phyloP scores from a whole-genome alignment of 2,113 vertebrate species.

The Sminthopsis crassicaudata region DNA sequence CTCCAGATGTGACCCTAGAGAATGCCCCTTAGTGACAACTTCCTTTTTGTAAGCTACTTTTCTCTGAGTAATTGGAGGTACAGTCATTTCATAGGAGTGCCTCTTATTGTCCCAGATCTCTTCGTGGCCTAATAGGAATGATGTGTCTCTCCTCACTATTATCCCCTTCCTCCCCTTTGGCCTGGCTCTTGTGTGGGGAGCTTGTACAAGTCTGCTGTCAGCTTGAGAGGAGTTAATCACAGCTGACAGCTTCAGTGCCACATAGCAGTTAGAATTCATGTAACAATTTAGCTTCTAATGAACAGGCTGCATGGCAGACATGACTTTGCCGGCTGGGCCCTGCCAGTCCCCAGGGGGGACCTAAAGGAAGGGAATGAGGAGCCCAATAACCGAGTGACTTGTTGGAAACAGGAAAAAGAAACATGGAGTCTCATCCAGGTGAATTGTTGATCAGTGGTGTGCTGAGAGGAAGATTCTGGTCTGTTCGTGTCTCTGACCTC shows the following conservation, averaged over 20 bases:
- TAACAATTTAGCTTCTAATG: constrained; percentile 93
- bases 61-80: not conserved
- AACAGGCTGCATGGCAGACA: constrained; percentile 84
- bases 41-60: not conserved
- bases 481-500: not conserved
- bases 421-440: not conserved
- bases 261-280: constrained; percentile 91
- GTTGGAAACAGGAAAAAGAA: not conserved
- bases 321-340: too few relatives aligned
- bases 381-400: not conserved
- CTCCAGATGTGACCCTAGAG: not conserved
- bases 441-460: not conserved
- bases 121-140: not conserved
- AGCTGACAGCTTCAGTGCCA: constrained; percentile 93
- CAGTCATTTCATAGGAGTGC: not conserved
- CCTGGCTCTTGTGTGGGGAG: constrained; percentile 43
- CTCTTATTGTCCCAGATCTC: not conserved
- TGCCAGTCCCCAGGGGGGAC: not conserved
- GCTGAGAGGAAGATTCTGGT: not conserved
- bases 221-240: constrained; percentile 91
- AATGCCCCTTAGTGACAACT: not conserved
- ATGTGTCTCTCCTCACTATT: not conserved
- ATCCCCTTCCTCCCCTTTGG: not conserved
- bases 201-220: constrained; percentile 78
- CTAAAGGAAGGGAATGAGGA: not conserved